A percentile compares a stretch with the other conserved stretches of the same genome.
Conservation (phyloP, 2,113 vertebrate genomes). For the Oophaga pumilio region DNA sequence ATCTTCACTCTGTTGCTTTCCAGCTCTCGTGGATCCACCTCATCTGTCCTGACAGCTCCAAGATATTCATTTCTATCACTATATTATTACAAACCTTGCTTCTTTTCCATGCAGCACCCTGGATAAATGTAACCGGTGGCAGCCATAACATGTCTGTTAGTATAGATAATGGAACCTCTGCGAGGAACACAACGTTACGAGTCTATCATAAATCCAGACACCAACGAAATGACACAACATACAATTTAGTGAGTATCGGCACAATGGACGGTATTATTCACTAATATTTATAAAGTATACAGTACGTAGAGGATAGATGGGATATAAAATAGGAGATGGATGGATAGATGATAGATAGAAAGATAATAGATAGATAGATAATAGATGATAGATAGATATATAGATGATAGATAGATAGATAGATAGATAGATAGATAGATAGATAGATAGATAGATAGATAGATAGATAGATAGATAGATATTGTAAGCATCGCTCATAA, state of each 20-base stretch:
- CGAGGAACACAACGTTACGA: constrained; percentile 59
- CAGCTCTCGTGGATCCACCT: background rate
- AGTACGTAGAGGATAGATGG: background rate
- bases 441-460: constrained; percentile 1
- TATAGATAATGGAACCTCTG: constrained; percentile 54
- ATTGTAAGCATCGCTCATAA: background rate
- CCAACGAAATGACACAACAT: constrained; percentile 10
- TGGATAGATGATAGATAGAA: background rate
- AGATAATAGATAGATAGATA: background rate
- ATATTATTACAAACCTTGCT: background rate
- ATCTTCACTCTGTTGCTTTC: background rate
- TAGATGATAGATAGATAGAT: background rate
- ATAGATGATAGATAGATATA: background rate
- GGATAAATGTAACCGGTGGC: constrained; percentile 58
- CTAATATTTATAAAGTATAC: background rate
- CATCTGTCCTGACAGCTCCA: background rate
- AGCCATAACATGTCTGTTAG: constrained; percentile 60
- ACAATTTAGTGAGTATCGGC: background rate
- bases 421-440: background rate
- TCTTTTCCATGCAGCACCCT: constrained; percentile 63
- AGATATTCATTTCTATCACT: background rate
- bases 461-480: background rate
- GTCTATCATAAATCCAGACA: constrained; percentile 66
- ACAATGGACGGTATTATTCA: background rate
- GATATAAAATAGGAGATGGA: background rate